A percentile compares a stretch with the other conserved stretches of the same genome.
These are phyloP conservation scores for Carabus problematicus DNA, from an alignment of 2,888 invertebrate species.

Conservation along the genomic window DNA sequence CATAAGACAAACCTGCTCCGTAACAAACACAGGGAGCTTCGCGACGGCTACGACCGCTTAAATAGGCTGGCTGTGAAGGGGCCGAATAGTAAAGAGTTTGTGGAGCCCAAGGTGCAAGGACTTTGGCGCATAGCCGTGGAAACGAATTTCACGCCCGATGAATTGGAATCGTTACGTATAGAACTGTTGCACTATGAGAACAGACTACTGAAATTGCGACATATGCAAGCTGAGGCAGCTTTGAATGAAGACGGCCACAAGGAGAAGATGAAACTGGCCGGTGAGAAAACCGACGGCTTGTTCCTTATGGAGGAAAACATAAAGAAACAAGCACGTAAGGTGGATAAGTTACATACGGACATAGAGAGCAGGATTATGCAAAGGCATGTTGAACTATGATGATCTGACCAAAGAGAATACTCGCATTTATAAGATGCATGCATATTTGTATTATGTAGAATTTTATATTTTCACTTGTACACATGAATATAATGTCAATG, in stretches of 20 bases:
- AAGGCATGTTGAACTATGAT: constrained; percentile 78
- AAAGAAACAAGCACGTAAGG: constrained; percentile 83
- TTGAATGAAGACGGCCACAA: constrained; percentile 72
- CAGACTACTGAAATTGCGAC: constrained; percentile 80
- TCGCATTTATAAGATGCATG: not conserved
- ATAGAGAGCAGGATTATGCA: constrained; percentile 79
- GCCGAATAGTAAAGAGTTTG: constrained; percentile 83
- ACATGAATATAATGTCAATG: not conserved
- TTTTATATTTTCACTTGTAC: not conserved
- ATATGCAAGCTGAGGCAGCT: constrained; percentile 82
- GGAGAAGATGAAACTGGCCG: constrained; percentile 66
- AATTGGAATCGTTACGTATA: constrained; percentile 83
- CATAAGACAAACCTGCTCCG: constrained; percentile 75
- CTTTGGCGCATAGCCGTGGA: constrained; percentile 85
- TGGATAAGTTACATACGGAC: constrained; percentile 83
- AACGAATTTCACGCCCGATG: constrained; percentile 81
- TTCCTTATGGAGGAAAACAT: constrained; percentile 76
- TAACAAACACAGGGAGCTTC: constrained; percentile 76
- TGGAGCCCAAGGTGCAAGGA: constrained; percentile 89
- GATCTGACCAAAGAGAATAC: not conserved
- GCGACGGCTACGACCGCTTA: constrained; percentile 80
- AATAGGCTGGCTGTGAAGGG: constrained; percentile 77
- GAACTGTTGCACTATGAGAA: constrained; percentile 90
- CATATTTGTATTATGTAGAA: not conserved
- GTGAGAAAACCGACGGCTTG: constrained; percentile 70